Percentiles rank a stretch among this genome's conserved stretches.
phyloP scores from a whole-genome alignment of 1,140 invertebrate genomes.

The Augochlora pura region DNA sequence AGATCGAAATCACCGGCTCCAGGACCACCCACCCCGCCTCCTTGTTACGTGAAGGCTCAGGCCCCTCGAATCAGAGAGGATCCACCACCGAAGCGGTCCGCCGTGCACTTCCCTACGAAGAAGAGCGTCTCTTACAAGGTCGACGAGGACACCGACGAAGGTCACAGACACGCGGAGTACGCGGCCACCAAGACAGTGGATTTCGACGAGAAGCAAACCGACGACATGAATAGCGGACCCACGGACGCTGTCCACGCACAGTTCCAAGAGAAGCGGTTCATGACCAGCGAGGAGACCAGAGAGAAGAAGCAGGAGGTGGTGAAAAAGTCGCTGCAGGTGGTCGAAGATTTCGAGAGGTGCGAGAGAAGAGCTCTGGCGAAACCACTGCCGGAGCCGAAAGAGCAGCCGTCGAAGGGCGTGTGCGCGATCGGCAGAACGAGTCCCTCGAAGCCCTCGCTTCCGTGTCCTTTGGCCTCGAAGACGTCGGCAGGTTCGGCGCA shows the following conservation, averaged over 20 bases:
- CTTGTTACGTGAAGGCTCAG: slow-evolving; percentile 66
- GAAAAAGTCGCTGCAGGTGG: slow-evolving; percentile 61
- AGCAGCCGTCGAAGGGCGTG: slow-evolving; percentile 15
- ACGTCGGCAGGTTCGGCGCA: slow-evolving; percentile 58
- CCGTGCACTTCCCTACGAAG: slow-evolving; percentile 54
- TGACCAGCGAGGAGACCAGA: slow-evolving; percentile 66
- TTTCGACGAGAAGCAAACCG: slow-evolving; percentile 63
- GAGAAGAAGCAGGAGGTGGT: slow-evolving; percentile 53
- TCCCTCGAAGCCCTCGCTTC: slow-evolving; percentile 53
- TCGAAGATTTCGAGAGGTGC: slow-evolving; percentile 66
- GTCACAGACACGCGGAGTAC: slow-evolving; percentile 63
- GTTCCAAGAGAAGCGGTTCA: slow-evolving; percentile 64
- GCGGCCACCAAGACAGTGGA: slow-evolving; percentile 42
- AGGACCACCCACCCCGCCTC: slow-evolving; percentile 63
- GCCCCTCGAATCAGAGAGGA: slow-evolving; percentile 68
- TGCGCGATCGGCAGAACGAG: slow-evolving; percentile 70
- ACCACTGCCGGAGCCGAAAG: slow-evolving; percentile 12
- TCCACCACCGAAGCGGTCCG: slow-evolving; percentile 34
- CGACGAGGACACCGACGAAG: slow-evolving; percentile 72
- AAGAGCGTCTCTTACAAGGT: slow-evolving; percentile 63
- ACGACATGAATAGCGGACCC: slow-evolving; percentile 45
- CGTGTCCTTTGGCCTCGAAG: slow-evolving; percentile 64
- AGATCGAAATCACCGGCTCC: slow-evolving; percentile 69
- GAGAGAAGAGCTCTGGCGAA: slow-evolving; percentile 43
- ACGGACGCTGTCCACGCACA: slow-evolving; percentile 64